These are phyloP conservation scores for Drosophila truncata DNA, from an alignment of 1,140 invertebrate species.

Conservation along the genomic window DNA sequence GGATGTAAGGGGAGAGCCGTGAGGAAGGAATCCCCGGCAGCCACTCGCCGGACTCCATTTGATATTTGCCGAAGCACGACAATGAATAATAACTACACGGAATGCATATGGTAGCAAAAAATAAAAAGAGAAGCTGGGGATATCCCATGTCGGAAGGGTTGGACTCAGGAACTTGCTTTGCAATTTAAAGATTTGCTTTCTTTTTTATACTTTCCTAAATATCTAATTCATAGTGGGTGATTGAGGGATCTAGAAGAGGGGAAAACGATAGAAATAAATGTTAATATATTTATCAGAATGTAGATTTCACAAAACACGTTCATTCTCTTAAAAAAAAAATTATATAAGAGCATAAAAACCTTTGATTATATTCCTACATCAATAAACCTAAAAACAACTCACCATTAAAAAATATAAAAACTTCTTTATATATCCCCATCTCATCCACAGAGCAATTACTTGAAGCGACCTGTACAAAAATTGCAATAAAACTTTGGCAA, in stretches of 20 bases:
- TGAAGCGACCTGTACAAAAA: constrained; percentile 31
- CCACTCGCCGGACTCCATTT: constrained; percentile 63
- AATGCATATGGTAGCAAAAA: constrained; percentile 68
- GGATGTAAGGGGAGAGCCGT: constrained; percentile 5
- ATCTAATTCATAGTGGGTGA: background rate
- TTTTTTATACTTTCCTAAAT: background rate
- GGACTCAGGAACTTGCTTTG: constrained; percentile 12
- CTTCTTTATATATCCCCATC: too few species aligned
- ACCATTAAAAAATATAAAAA: background rate
- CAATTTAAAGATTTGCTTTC: constrained; percentile 25
- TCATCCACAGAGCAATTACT: constrained; percentile 31
- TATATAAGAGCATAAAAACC: too few species aligned
- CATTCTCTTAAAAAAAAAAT: background rate
- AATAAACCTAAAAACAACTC: background rate
- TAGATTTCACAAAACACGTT: background rate
- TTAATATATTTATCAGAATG: background rate
- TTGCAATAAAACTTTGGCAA: constrained; percentile 60
- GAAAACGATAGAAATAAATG: background rate
- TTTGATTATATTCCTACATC: background rate
- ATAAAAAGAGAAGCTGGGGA: constrained; percentile 11
- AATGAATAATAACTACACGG: constrained; percentile 80
- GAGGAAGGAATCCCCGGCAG: constrained; percentile 44
- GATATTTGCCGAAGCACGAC: constrained; percentile 78
- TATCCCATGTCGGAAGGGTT: constrained; percentile 26
- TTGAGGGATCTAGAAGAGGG: background rate